These are phyloP conservation scores for Enteromius treurensis DNA, from an alignment of 2,797 vertebrate genomes.

Conservation along the genomic window DNA sequence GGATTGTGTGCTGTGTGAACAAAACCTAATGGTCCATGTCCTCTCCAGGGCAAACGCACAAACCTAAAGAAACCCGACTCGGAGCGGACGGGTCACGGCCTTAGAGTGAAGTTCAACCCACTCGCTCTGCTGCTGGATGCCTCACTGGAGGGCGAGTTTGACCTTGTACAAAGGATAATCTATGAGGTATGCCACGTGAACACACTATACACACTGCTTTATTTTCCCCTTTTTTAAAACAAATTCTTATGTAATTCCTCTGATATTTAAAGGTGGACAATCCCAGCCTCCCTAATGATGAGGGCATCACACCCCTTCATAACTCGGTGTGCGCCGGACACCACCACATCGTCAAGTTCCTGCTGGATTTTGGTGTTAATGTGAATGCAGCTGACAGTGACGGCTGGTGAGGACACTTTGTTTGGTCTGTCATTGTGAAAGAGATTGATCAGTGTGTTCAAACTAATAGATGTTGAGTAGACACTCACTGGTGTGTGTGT, in stretches of 20 bases:
- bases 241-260: neutral
- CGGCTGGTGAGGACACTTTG: conserved; percentile 86
- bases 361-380: conserved; percentile 98
- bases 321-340: conserved; percentile 97
- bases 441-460: neutral
- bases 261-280: conserved; percentile 87
- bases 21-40: neutral
- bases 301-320: conserved; percentile 97
- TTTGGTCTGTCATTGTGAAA: neutral
- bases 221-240: neutral
- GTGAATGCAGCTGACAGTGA: conserved; percentile 98
- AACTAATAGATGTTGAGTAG: neutral
- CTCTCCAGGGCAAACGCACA: conserved; percentile 87
- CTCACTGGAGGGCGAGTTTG: conserved; percentile 96
- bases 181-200: conserved; percentile 84
- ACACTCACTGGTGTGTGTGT: neutral
- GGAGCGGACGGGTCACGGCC: conserved; percentile 90
- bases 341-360: conserved; percentile 97
- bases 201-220: neutral
- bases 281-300: conserved; percentile 96
- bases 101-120: conserved; percentile 95
- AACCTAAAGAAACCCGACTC: conserved; percentile 97
- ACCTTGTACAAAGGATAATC: conserved; percentile 96
- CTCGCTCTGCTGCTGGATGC: conserved; percentile 94
- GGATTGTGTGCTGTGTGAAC: neutral